Base-by-base conservation (phyloP, 2,888 invertebrate species). In the Seira musarum region DNA sequence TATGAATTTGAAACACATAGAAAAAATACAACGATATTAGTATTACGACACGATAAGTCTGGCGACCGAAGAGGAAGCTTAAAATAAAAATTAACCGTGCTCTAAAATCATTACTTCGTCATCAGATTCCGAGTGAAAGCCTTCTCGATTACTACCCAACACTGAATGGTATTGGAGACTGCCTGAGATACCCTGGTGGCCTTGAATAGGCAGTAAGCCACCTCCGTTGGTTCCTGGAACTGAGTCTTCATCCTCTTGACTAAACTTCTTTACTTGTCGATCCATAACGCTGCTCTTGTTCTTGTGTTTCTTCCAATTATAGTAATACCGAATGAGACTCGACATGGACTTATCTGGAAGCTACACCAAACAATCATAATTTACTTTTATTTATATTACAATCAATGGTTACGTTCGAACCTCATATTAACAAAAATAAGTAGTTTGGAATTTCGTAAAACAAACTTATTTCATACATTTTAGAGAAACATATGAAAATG, bases 231-330 rank as follows among this genome's bases (percentile, higher is more conserved):
- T 77, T 69, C 76, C 71, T 40, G 70, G 77, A 64, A 79, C 53
- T 19, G 66, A 80, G 78, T 63, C 80, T 63, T 79, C 82, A 63
- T 85, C 85, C 71, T 86, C 86, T 64, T 84, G 84, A 80, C 84
- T 82, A 49, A 93, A 89, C 88, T 93, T 93, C 82, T 92, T 91
- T 1, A 93, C 94, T 88, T 94, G 94, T 84, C 93, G 91, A 90
- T 98, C 98, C 96, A 98, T 98, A 49, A 97, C 91, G 87, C 97
- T 97, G 74, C 95, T 96, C 79, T 96, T 93, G 87, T 95, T 94
- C 87, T 97, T 91, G 22, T 96, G 96, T 89, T 98, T 98, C 89
- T 99, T 99, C 98, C 98, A 98, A 87, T 96, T 96, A 89, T 99
- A 99, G 90, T 98, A 99, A 89, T 98, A 98, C 90, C 97, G 97